Base-by-base conservation (phyloP, 1,140 invertebrate genomes). In the Galleria mellonella region DNA sequence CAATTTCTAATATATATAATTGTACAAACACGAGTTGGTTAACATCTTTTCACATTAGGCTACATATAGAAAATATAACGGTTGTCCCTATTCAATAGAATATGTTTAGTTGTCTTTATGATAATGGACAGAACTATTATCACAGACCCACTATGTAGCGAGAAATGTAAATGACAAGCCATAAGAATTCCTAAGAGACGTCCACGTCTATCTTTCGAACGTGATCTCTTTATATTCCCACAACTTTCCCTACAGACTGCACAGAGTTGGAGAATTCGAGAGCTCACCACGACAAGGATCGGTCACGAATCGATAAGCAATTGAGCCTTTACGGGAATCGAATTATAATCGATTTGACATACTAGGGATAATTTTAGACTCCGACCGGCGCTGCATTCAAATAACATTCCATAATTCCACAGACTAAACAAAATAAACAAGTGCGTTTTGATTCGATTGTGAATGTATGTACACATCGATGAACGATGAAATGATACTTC, bases 281-380 rank as follows among this genome's bases (percentile, higher is more conserved):
- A 38, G 15, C 29, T 28, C 31, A 9, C 32, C 32, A 28, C 30
- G 14, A 41, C 42, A 44, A 32, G 50, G 33, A 55, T 55, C 50
- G 47, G 58, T 67, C 63, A 67, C 63, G 63, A 62, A 39, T 45
- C 41, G 43, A 35, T 37, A 27, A 39, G 31, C 30, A 39, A 55
- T 47, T 43, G 52, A 54, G 45, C 38, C 40, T 41, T 37, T 39
- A 52, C 50, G 49, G 58, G 51, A 57, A 55, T 53, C 54, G 57
- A 61, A 47, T 47, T 35, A 46, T 54, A 62, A 66, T 67, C 63
- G 54, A 67, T 67, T 67, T 36, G 63, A 47, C 47, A 47, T 54
- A 61, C 55, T 50, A 42, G 37, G 52, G 53, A 66, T 59, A 59
- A 61, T 61, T 57, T 36, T 27, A 23, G 51, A 42, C 37, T 44